Conservation (phyloP, 2,797 vertebrate genomes). For the Danio jaintianensis region DNA sequence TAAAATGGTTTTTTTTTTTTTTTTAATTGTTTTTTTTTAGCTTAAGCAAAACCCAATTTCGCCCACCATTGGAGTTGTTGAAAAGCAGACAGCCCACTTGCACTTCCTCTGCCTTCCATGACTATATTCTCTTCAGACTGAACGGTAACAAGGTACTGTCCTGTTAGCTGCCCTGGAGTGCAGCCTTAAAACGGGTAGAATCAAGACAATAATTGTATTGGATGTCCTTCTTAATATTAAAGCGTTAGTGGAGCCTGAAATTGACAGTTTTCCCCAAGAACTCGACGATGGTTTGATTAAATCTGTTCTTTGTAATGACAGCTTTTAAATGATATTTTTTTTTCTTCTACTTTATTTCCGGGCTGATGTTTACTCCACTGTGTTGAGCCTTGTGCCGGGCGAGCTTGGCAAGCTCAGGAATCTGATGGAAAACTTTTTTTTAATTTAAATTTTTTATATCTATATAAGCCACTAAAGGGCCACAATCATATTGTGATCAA, state of each 20-base stretch:
- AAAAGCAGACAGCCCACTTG: conserved; percentile 83
- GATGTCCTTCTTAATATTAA: conserved; percentile 81
- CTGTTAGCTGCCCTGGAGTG: conserved; percentile 75
- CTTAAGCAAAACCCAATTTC: conserved; percentile 53
- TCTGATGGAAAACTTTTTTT: conserved; percentile 37
- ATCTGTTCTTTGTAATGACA: conserved; percentile 73
- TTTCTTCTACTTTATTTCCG: conserved; percentile 64
- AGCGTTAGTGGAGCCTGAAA: conserved; percentile 80
- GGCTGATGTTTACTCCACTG: conserved; percentile 71
- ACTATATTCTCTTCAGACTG: conserved; percentile 76
- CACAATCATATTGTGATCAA: conserved; percentile 39
- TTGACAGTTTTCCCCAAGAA: conserved; percentile 71
- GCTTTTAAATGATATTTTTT: conserved; percentile 65
- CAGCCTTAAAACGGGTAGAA: conserved; percentile 83
- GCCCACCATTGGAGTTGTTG: conserved; percentile 65
- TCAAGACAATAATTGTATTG: conserved; percentile 84
- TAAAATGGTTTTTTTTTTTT: conserved; percentile 64
- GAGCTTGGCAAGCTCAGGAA: conserved; percentile 72
- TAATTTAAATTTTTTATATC: conserved; percentile 44
- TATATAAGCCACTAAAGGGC: conserved; percentile 49
- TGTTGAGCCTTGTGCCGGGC: conserved; percentile 68
- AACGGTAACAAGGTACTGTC: conserved; percentile 83
- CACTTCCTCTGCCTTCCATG: conserved; percentile 82
- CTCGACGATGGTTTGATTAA: conserved; percentile 81
- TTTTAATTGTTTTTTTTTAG: conserved; percentile 57